Percentiles rank a stretch among this genome's conserved stretches.
Conservation (phyloP, 53 echinoderm and acorn worm species). For the Zoroaster sp. region DNA sequence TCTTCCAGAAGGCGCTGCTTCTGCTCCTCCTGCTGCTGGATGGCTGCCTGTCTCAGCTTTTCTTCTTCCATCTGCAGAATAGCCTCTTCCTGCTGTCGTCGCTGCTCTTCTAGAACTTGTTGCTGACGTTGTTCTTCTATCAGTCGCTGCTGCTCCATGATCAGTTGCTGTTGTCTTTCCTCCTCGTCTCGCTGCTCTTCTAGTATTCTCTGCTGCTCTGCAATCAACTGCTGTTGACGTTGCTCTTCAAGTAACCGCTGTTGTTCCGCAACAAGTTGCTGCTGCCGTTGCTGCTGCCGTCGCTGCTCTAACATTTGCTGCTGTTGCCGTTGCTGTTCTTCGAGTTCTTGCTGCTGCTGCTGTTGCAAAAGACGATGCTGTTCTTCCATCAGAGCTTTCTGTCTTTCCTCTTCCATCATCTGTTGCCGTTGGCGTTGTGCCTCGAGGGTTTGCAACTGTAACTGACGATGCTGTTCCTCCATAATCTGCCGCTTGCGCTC, state of each 20-base stretch:
- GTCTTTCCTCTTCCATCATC: conserved; percentile 29
- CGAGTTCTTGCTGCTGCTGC: conserved; percentile 18
- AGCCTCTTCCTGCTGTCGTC: conserved; percentile 65
- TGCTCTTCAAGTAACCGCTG: conserved; percentile 33
- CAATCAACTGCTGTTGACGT: conserved; percentile 33
- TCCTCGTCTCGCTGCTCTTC: conserved; percentile 28
- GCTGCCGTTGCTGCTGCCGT: background rate
- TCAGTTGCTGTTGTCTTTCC: background rate
- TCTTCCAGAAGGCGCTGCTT: background rate
- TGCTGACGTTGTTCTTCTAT: conserved; percentile 19
- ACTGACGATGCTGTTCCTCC: conserved; percentile 12
- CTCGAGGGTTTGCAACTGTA: background rate
- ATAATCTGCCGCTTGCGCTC: background rate
- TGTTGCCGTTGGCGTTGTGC: conserved; percentile 13
- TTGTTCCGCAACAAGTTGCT: conserved; percentile 2
- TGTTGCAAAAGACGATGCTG: conserved; percentile 34
- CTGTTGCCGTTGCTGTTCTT: conserved; percentile 1
- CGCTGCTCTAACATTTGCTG: conserved; percentile 18
- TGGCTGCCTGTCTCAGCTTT: conserved; percentile 35
- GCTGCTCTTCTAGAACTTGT: conserved; percentile 72
- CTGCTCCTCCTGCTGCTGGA: conserved; percentile 40
- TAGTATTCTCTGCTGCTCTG: conserved; percentile 32
- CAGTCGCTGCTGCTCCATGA: conserved; percentile 7
- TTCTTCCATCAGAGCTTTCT: conserved; percentile 6
- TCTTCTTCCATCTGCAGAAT: conserved; percentile 42